Evolutionary conservation across 2,888 invertebrate genomes (phyloP), one percentile per base, ranked within the genome.

Genomic region (Cantharis flavilabris): DNA sequence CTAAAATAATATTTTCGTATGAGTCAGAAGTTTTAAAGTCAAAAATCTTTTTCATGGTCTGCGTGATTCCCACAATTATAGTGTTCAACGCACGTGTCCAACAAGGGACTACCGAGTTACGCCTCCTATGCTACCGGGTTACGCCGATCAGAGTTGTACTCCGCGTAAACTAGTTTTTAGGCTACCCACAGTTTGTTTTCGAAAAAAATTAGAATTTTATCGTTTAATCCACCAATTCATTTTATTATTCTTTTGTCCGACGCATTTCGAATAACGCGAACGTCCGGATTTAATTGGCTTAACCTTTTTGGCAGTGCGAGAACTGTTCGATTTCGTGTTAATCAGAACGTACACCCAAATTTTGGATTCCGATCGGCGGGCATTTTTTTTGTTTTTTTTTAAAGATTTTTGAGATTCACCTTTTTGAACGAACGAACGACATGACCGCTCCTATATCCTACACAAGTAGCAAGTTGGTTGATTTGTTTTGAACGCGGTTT

Each of bases 81-180:
- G 77, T 78, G 76, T 78, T 77, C 78, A 71, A 80, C 77, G 80
- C 80, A 80, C 80, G 80, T 81, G 82, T 80, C 81, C 75, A 72
- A 76, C 71, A 77, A 79, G 80, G 79, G 71, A 81, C 82, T 80
- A 77, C 83, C 74, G 83, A 78, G 81, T 69, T 83, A 83, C 83
- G 82, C 83, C 81, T 83, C 78, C 82, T 81, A 75, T 71, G 81
- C 83, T 82, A 83, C 83, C 78, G 82, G 70, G 75, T 82, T 83
- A 82, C 82, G 81, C 80, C 33, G 80, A 81, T 78, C 70, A 72
- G 79, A 78, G 80, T 69, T 72, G 64, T 73, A 75, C 75, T 18
- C 69, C 20, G 18, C 69, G 69, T 26, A 11, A 28, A 16, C 26
- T 26, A 26, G 30, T 67, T 67, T 67, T 71, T 65, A 70, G 70